A percentile compares a stretch with the other conserved stretches of the same genome.
Evolutionary conservation across 2,888 invertebrate species (phyloP).

Genomic region (Clistopyga incitator): DNA sequence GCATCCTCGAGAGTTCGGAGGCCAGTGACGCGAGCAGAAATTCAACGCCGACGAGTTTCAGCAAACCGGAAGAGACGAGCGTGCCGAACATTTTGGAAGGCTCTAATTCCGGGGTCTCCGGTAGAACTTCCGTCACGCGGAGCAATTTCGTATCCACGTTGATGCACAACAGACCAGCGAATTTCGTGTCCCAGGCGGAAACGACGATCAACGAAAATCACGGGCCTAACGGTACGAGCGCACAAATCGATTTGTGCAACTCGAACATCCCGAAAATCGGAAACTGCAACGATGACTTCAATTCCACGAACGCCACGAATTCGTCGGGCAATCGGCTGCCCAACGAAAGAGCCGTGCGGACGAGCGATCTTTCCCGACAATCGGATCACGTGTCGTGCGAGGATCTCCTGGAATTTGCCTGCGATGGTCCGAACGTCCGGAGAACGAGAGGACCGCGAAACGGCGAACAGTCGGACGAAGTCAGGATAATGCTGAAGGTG

Average conservation of each 20-base stretch:
- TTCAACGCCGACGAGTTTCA: conserved; percentile 69
- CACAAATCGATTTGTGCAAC: conserved; percentile 43
- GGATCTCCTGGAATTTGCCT: conserved; percentile 94
- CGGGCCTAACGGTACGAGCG: conserved; percentile 36
- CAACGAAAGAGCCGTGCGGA: conserved; percentile 42
- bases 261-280: conserved; percentile 13
- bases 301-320: conserved; percentile 29
- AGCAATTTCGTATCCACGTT: conserved; percentile 41
- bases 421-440: conserved; percentile 89
- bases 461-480: conserved; percentile 93
- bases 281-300: conserved; percentile 53
- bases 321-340: conserved; percentile 40
- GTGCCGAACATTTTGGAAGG: conserved; percentile 20
- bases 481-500: conserved; percentile 95
- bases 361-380: conserved; percentile 78
- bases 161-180: conserved; percentile 48
- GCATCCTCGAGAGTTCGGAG: conserved; percentile 69
- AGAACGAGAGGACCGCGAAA: conserved; percentile 92
- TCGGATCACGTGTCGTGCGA: conserved; percentile 96
- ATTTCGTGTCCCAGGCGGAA: conserved; percentile 44
- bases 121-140: conserved; percentile 47
- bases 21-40: conserved; percentile 71
- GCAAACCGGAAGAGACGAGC: conserved; percentile 67
- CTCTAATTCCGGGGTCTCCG: conserved; percentile 22
- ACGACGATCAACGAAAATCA: conserved; percentile 37